Evolutionary conservation across 2,113 vertebrate genomes (phyloP).

Genomic region (Petromus typicus): DNA sequence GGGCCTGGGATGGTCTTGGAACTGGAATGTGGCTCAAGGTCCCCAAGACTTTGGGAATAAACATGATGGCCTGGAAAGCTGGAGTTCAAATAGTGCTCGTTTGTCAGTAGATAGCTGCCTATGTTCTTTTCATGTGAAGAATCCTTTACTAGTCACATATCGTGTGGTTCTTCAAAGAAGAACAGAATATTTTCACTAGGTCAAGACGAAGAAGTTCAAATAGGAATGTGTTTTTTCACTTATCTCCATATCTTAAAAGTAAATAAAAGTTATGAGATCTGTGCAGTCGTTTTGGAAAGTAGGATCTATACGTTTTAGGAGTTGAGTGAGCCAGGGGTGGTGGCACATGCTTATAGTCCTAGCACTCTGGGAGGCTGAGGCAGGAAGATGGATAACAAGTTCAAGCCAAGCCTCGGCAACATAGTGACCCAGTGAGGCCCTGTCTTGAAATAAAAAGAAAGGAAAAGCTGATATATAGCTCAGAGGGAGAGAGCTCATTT

Average conservation of each 20-base stretch:
- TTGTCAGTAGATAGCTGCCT: not conserved
- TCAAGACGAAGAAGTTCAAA: not conserved
- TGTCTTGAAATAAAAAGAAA: not conserved
- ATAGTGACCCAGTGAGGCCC: not conserved
- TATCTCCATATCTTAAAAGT: not conserved
- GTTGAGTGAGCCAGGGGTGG: accelerated
- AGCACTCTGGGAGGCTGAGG: not conserved
- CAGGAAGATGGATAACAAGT: not conserved
- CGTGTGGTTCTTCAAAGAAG: not conserved
- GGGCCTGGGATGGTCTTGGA: not conserved
- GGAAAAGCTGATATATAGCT: not conserved
- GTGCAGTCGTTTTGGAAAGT: not conserved
- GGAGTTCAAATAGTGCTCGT: not conserved
- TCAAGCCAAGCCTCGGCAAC: not conserved
- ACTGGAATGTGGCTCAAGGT: not conserved
- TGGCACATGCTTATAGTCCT: not conserved
- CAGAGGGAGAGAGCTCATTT: not conserved
- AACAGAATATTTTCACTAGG: not conserved
- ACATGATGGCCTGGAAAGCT: too few species aligned
- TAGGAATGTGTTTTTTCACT: not conserved
- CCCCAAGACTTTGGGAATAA: not conserved
- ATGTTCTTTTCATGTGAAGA: not conserved
- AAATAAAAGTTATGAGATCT: not conserved
- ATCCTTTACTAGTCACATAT: not conserved
- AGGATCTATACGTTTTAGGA: not conserved